Conservation (phyloP, 2,113 vertebrate genomes). For the Poeciliopsis prolifica region DNA sequence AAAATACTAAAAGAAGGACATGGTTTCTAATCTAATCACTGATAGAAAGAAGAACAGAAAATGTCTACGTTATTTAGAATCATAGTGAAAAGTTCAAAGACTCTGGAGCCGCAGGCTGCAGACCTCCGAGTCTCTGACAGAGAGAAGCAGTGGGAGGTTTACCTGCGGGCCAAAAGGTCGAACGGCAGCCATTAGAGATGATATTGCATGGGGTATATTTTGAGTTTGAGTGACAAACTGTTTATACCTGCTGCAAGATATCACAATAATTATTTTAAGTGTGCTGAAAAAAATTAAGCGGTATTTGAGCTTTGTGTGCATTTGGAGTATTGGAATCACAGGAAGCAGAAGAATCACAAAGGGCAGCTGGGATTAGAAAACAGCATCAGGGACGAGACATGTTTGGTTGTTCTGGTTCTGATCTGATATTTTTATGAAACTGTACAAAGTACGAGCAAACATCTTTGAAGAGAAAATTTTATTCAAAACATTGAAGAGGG, state of each 20-base stretch:
- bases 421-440: too few relatives aligned
- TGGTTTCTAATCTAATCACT: too few relatives aligned
- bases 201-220: conserved; percentile 19
- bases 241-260: background rate
- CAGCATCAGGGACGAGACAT: too few relatives aligned
- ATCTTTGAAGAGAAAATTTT: background rate
- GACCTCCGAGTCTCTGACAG: conserved; percentile 22
- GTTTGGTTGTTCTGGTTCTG: too few relatives aligned
- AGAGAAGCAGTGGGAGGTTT: conserved; percentile 40
- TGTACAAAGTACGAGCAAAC: too few relatives aligned
- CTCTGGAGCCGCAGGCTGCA: too few relatives aligned
- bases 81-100: too few relatives aligned
- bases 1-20: too few relatives aligned
- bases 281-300: background rate
- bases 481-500: background rate
- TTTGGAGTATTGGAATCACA: background rate
- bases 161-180: conserved; percentile 33
- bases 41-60: too few relatives aligned
- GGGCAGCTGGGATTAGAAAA: background rate
- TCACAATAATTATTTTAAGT: background rate
- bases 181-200: conserved; percentile 35
- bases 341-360: background rate
- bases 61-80: too few relatives aligned
- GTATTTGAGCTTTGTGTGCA: background rate
- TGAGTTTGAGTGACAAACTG: background rate